Conservation (phyloP, 2,888 invertebrate genomes). For the Phaedon cochleariae region DNA sequence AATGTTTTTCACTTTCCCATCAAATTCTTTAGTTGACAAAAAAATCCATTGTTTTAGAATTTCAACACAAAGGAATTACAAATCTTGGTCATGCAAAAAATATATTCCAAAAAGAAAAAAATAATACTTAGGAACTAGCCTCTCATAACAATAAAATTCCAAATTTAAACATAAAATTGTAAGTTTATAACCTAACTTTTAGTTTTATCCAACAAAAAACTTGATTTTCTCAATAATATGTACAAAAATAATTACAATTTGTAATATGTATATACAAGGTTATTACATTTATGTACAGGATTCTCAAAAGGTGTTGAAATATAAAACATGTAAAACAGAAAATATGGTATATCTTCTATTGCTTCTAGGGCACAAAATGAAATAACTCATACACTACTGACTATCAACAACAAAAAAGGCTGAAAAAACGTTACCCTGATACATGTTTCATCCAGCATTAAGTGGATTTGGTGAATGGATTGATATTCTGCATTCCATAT, state of each 20-base stretch:
- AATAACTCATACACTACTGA: too few species aligned
- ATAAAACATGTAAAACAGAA: too few species aligned
- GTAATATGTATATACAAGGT: conserved; percentile 23
- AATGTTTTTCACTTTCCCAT: too few species aligned
- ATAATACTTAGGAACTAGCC: background rate
- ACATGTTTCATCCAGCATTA: conserved; percentile 12
- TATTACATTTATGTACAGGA: conserved; percentile 15
- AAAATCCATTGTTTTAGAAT: too few species aligned
- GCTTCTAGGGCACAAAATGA: background rate
- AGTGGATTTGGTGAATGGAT: too few species aligned
- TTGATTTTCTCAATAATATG: conserved; percentile 32
- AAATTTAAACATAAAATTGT: conserved; percentile 36
- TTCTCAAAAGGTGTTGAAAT: conserved; percentile 2
- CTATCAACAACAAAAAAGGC: too few species aligned
- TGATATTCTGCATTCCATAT: too few species aligned
- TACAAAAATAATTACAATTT: conserved; percentile 42
- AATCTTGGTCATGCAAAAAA: conserved; percentile 33
- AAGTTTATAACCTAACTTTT: conserved; percentile 28
- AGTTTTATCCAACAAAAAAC: conserved; percentile 28
- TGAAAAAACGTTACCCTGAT: too few species aligned
- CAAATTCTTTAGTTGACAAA: too few species aligned
- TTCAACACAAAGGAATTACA: conserved; percentile 9
- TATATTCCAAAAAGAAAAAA: background rate
- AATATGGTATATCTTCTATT: background rate
- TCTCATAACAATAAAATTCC: conserved; percentile 32